These are phyloP conservation scores for Agrenia bidenticulata DNA, from an alignment of 2,888 invertebrate species.

Conservation along the genomic window DNA sequence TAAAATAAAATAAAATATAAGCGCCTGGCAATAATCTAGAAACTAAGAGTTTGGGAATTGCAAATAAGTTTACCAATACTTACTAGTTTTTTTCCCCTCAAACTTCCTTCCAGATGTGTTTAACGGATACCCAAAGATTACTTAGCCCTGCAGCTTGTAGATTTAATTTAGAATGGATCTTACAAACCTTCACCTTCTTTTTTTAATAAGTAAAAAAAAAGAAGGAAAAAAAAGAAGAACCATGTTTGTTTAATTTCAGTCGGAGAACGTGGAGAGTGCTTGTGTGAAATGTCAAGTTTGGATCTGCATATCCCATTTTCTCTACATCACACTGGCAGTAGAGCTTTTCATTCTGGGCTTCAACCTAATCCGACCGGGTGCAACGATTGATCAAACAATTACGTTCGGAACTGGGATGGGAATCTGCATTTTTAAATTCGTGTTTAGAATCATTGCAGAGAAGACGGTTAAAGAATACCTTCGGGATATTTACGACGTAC, in stretches of 20 bases:
- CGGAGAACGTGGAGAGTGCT: constrained; percentile 42
- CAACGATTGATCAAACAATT: constrained; percentile 32
- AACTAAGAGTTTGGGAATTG: no score
- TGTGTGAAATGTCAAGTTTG: constrained; percentile 44
- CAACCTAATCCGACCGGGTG: constrained; percentile 42
- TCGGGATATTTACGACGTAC: constrained; percentile 21
- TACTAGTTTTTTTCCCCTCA: no score
- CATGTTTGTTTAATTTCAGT: constrained; percentile 20
- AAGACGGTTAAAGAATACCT: constrained; percentile 38
- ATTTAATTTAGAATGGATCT: no score
- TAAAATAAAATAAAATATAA: no score
- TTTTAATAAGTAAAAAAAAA: no score
- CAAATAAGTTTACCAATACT: no score
- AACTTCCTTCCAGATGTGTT: no score
- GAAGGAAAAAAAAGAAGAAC: no score
- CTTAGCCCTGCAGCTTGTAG: no score
- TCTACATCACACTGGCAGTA: constrained; percentile 38
- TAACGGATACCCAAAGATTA: no score
- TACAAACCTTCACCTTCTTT: no score
- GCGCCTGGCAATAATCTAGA: no score
- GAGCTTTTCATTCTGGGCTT: constrained; percentile 44
- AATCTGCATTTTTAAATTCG: constrained; percentile 34
- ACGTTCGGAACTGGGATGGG: constrained; percentile 36
- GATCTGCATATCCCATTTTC: constrained; percentile 43
- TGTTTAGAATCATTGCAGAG: constrained; percentile 40